These are phyloP conservation scores for Idris sp. DNA, from an alignment of 1,140 invertebrate genomes.

Conservation along the genomic window DNA sequence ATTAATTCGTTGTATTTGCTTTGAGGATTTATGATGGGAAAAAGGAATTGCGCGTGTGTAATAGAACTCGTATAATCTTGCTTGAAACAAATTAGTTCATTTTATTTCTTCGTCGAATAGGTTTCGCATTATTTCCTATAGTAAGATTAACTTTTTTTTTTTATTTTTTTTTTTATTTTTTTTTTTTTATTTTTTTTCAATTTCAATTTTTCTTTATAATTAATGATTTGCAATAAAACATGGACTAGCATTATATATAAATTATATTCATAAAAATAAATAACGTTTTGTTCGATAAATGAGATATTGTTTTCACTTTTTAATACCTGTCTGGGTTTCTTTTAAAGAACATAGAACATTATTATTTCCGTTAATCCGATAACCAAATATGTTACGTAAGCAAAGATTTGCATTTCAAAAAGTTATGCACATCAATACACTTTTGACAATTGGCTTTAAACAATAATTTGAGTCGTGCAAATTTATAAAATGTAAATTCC, in stretches of 20 bases:
- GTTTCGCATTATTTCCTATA: no score
- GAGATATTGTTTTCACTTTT: constrained; percentile 38
- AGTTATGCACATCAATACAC: background rate
- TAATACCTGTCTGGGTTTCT: constrained; percentile 17
- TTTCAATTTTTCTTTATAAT: no score
- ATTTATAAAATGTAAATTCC: background rate
- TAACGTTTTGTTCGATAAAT: constrained; percentile 12
- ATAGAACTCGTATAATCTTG: constrained; percentile 3
- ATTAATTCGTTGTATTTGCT: constrained; percentile 32
- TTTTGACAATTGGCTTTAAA: background rate
- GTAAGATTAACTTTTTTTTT: no score
- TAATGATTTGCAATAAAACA: no score
- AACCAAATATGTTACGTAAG: constrained; percentile 16
- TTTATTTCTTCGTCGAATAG: background rate
- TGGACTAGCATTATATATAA: no score
- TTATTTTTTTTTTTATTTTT: no score
- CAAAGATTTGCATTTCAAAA: constrained; percentile 1
- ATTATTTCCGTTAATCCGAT: constrained; percentile 21
- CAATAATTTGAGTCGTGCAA: background rate
- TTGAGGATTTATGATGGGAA: constrained; percentile 24
- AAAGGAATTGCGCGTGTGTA: constrained; percentile 9
- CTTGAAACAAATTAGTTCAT: constrained; percentile 12
- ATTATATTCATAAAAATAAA: no score
- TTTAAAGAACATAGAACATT: constrained; percentile 11
- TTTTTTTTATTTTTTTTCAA: no score